A percentile compares a stretch with the other conserved stretches of the same genome.
Evolutionary conservation across 2,797 vertebrate species (phyloP).

Genomic region (Phoeniculus purpureus): DNA sequence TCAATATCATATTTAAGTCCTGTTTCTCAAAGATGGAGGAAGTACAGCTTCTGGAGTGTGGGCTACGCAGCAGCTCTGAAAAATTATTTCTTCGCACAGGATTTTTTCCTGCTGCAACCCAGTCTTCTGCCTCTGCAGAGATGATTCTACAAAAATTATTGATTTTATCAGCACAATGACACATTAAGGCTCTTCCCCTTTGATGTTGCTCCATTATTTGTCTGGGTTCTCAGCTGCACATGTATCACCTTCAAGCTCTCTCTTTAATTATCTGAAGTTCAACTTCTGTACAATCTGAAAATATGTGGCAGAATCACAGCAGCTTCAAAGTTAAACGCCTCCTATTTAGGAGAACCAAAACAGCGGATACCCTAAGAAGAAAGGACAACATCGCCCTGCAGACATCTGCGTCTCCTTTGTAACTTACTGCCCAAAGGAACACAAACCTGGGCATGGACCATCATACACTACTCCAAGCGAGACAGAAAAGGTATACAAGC

Average conservation of each 20-base stretch:
- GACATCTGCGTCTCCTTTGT: background rate
- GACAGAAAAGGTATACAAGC: background rate
- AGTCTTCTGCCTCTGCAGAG: background rate
- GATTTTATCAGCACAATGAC: slow-evolving; percentile 39
- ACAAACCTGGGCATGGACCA: background rate
- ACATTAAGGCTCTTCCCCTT: slow-evolving; percentile 17
- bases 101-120: background rate
- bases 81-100: background rate
- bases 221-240: slow-evolving; percentile 30
- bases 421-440: background rate
- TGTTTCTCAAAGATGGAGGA: background rate
- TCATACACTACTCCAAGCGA: background rate
- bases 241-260: background rate
- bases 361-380: background rate
- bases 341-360: background rate
- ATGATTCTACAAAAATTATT: background rate
- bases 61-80: background rate
- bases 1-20: background rate
- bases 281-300: background rate
- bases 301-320: background rate
- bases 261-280: slow-evolving; percentile 30
- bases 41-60: background rate
- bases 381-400: background rate
- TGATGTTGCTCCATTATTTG: slow-evolving; percentile 16
- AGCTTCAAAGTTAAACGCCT: background rate